A percentile compares a stretch with the other conserved stretches of the same genome.
Evolutionary conservation across 2,113 vertebrate species (phyloP).

Genomic region (Eubucco bourcierii): DNA sequence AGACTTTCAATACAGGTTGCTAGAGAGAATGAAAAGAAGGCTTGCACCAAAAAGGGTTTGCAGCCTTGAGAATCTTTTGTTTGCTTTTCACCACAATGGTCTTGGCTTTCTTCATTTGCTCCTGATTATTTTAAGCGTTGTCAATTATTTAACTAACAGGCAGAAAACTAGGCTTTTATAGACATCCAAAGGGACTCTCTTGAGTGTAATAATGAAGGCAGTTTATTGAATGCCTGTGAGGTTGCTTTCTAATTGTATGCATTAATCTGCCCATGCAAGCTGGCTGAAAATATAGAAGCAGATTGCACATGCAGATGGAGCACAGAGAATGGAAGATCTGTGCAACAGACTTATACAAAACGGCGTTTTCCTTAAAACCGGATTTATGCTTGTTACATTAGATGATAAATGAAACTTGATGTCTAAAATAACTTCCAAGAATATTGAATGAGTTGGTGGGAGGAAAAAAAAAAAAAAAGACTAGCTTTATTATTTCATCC

Average conservation of each 20-base stretch:
- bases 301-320: conserved; percentile 80
- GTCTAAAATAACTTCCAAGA: conserved; percentile 37
- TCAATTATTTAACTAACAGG: conserved; percentile 84
- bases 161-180: conserved; percentile 84
- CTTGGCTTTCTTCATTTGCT: conserved; percentile 71
- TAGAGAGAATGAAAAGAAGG: conserved; percentile 24
- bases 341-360: conserved; percentile 53
- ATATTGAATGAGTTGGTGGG: not conserved
- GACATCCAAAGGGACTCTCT: conserved; percentile 81
- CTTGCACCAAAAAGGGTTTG: not conserved
- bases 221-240: conserved; percentile 83
- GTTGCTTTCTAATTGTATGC: conserved; percentile 81
- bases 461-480: conserved; percentile 10
- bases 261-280: conserved; percentile 83
- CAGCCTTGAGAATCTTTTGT: conserved; percentile 59
- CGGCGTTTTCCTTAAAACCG: conserved; percentile 68
- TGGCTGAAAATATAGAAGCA: conserved; percentile 81
- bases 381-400: conserved; percentile 70
- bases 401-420: conserved; percentile 29
- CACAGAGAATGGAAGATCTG: conserved; percentile 70
- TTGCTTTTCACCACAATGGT: conserved; percentile 61
- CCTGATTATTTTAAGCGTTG: conserved; percentile 79
- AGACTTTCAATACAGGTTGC: conserved; percentile 16
- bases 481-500: not conserved
- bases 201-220: conserved; percentile 83